Evolutionary conservation across 2,888 invertebrate species (phyloP).

Genomic region (Gisinianus flammeolus): DNA sequence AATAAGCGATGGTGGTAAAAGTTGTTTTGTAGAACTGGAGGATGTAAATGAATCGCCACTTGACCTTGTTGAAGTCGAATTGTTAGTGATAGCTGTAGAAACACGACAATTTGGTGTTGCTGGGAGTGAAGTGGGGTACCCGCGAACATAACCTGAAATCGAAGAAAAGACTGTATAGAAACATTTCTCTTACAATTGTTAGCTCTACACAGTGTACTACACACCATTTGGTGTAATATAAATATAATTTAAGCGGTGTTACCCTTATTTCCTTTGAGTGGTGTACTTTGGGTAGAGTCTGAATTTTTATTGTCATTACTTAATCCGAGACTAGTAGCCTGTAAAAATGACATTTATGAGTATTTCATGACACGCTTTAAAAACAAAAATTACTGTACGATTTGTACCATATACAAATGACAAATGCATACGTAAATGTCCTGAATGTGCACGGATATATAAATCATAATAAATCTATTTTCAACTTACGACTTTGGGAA

Average conservation of each 20-base stretch:
- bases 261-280: slow-evolving; percentile 41
- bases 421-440: background rate
- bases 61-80: slow-evolving; percentile 65
- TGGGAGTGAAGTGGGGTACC: slow-evolving; percentile 51
- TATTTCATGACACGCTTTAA: too few species aligned
- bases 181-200: slow-evolving; percentile 45
- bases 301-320: slow-evolving; percentile 40
- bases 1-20: slow-evolving; percentile 33
- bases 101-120: slow-evolving; percentile 52
- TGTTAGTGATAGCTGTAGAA: slow-evolving; percentile 48
- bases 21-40: slow-evolving; percentile 66
- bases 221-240: too few species aligned
- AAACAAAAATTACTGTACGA: too few species aligned
- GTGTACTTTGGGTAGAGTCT: slow-evolving; percentile 58
- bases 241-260: too few species aligned
- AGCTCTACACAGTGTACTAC: too few species aligned
- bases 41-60: slow-evolving; percentile 84
- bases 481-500: slow-evolving; percentile 28
- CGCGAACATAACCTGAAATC: too few species aligned
- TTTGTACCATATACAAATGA: background rate
- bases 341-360: slow-evolving; percentile 20
- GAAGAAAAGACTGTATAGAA: too few species aligned
- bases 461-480: background rate
- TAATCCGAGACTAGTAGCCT: slow-evolving; percentile 38
- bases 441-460: background rate